Base-by-base conservation (phyloP, 2,113 vertebrate species). In the Leucoraja erinaceus region DNA sequence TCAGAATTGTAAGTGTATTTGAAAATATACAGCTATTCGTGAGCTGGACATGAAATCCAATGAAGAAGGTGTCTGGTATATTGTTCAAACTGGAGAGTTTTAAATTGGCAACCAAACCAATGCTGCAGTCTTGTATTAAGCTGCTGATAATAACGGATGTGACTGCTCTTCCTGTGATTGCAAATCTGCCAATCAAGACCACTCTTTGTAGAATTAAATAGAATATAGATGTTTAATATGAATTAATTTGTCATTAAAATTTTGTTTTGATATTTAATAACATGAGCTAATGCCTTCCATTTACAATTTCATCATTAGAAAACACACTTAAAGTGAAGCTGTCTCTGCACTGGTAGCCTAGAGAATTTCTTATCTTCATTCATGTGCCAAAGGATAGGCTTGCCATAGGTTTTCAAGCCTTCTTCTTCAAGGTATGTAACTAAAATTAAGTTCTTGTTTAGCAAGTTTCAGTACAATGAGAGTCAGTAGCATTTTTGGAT, bases 211-310 rank as follows among this genome's bases (percentile, higher is more conserved):
- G 5, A 72, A 66, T 38, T 33, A 47, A 63, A 88, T 88, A 28
- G 5, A 88, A n/a, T 61, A 63, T 61, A 86, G 56, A 28, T n/a
- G 28, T 86, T 86, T 59, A 86, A 86, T 16, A 86, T 25, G 70
- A 68, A 91, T 54, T 47, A 74, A 72, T 91, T 88, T 88, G 59
- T 91, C 90, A 72, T 68, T 28, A 38, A 16, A 63, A 63, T 61
- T 31, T 84, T 54, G 28, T 91, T 72, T 22, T 47, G 38, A 74
- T 70, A 47, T 91, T 91, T 91, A 91, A 91, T 91, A 68, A 70
- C 68, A 10, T 38, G 31, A 91, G 72, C 38, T 91, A 72, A 47
- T 22, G 20, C 33, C 28, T 59, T 25, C 25, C 28, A 47, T 84
- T 84, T 56, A 84, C 38, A 9, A 54, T 28, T 59, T 54, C 54